Evolutionary conservation across 2,113 vertebrate genomes (phyloP), one percentile per base, ranked within the genome.

Genomic region (Oreochromis spilurus): DNA sequence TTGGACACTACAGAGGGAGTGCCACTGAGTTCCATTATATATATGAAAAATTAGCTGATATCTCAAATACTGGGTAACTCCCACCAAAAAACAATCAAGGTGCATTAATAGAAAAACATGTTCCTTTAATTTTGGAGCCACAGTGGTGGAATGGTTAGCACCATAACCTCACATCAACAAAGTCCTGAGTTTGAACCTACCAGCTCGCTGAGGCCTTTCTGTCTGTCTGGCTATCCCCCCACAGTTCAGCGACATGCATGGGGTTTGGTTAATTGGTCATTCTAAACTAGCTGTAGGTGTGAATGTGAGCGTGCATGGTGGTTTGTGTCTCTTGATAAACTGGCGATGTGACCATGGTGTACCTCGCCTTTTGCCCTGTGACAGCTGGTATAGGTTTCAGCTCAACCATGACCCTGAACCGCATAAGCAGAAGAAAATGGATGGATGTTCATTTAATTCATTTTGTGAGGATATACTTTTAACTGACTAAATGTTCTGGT

Each of bases 81-180:
- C 7, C 38, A 45, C 13, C 38, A 72, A 72, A 72, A 45, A 72
- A 45, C 21, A 29, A 45, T 45, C 13, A 0, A 45, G 40, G 26
- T 17, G 40, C 3, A 9, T 72, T 45, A 17, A 72, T 70, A 21
- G 12, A 43, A 70, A 24, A 70, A 70, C 38, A 24, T 9, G 36
- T 21, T 21, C 60, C 60, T 65, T 65, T 38, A 65, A 38, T 38
- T 5, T 38, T 65, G 34, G 60, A 38, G 34, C 21, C 40, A 72
- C 1, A 1, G 65, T 72, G 67, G 13, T 26, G 4, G 24, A 45
- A 45, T 72, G 67, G 67, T 45, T 72, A 24, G 67, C 21, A 72
- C n/a, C 8, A 0, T 26, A 14, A 10, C 67, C 67, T 26, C 67
- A 45, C 67, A 17, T 4, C 0, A 45, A 45, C 38, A 45, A 45